Evolutionary conservation across 2,888 invertebrate genomes (phyloP).

Genomic region (Biston betularia): DNA sequence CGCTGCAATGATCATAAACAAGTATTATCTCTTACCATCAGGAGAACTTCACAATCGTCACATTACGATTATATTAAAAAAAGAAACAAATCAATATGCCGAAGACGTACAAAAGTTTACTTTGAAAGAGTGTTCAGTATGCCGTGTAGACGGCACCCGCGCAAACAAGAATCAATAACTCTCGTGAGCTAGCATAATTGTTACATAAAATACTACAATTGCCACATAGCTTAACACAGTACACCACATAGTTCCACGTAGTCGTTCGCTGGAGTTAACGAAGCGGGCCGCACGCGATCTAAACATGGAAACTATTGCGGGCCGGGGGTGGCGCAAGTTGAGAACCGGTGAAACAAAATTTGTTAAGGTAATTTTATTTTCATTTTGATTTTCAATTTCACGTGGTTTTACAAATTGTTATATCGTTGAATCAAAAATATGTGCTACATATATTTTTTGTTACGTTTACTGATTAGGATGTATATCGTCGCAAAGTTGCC

Average conservation of each 20-base stretch:
- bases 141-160: too few relatives aligned
- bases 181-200: constrained; percentile 1
- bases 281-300: constrained; percentile 48
- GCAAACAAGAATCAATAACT: not conserved
- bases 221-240: constrained; percentile 2
- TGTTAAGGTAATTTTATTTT: not conserved
- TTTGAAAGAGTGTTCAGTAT: too few relatives aligned
- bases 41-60: too few relatives aligned
- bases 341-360: not conserved
- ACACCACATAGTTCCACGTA: constrained; percentile 7
- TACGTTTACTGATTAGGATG: too few relatives aligned
- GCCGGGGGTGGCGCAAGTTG: constrained; percentile 10
- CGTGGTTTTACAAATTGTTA: not conserved
- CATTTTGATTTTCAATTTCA: not conserved
- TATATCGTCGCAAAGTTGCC: too few relatives aligned
- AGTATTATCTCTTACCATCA: too few relatives aligned
- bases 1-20: too few relatives aligned
- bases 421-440: too few relatives aligned
- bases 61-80: too few relatives aligned
- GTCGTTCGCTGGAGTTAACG: constrained; percentile 29
- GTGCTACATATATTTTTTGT: too few relatives aligned
- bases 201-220: constrained; percentile 1
- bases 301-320: constrained; percentile 37
- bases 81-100: too few relatives aligned
- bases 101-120: too few relatives aligned